Percentiles rank a stretch among this genome's conserved stretches.
phyloP scores from a whole-genome alignment of 2,888 invertebrate species.

The Rhorus exstirpatorius region DNA sequence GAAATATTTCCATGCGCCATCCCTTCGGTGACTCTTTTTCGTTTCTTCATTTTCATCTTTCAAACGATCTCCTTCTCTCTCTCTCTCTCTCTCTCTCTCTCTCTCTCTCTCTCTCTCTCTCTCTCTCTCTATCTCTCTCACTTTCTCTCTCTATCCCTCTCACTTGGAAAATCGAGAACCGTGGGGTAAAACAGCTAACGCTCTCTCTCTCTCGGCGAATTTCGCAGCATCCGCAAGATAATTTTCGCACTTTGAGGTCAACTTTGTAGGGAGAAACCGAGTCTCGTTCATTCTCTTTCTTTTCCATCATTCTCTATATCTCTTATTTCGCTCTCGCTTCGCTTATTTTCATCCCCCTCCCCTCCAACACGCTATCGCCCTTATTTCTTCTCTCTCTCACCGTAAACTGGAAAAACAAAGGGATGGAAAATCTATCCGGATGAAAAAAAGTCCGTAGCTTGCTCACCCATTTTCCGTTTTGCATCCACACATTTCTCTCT shows the following conservation, averaged over 20 bases:
- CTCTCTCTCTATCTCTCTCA: conserved; percentile 8
- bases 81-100: conserved; percentile 32
- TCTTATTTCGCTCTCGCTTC: conserved; percentile 19
- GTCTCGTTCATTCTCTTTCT: conserved; percentile 24
- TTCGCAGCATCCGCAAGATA: conserved; percentile 70
- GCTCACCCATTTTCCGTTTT: not conserved
- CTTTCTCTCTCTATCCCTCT: conserved; percentile 10
- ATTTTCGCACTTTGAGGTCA: conserved; percentile 70
- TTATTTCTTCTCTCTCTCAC: conserved; percentile 13
- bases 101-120: conserved; percentile 12
- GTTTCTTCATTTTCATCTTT: conserved; percentile 43
- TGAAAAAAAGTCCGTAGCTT: conserved; percentile 18
- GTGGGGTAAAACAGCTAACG: conserved; percentile 53
- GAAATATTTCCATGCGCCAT: conserved; percentile 64
- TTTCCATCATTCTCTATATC: not conserved
- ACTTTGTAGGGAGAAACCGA: conserved; percentile 52
- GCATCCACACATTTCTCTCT: not conserved
- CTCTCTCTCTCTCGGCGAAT: conserved; percentile 60
- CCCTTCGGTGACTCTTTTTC: conserved; percentile 39
- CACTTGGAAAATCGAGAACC: conserved; percentile 42
- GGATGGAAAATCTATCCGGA: conserved; percentile 27
- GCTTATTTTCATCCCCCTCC: conserved; percentile 29
- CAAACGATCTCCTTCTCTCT: no score
- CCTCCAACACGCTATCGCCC: conserved; percentile 39
- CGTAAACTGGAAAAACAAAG: conserved; percentile 39